phyloP scores from a whole-genome alignment of 1,140 invertebrate species.

The Bombus superbus region DNA sequence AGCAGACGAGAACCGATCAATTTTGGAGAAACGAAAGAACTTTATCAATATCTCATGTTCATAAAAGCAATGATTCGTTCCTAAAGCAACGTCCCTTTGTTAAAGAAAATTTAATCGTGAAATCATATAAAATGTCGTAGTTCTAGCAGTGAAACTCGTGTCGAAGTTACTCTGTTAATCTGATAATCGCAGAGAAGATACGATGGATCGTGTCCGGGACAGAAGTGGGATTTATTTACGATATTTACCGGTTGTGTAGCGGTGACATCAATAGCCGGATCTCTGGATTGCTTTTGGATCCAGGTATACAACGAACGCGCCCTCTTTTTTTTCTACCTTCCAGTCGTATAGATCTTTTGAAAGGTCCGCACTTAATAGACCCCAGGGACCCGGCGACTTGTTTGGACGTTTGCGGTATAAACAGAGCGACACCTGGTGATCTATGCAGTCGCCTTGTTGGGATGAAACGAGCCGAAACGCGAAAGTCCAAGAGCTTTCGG shows the following conservation, averaged over 20 bases:
- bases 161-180: not conserved
- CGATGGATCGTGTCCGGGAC: not conserved
- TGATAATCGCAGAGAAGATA: slow-evolving; percentile 13
- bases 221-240: slow-evolving; percentile 41
- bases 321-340: slow-evolving; percentile 30
- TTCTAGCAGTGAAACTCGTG: not conserved
- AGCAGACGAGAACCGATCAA: slow-evolving; percentile 73
- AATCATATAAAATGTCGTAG: not conserved
- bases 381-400: slow-evolving; percentile 72
- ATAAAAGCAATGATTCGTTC: not conserved
- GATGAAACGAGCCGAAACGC: slow-evolving; percentile 78
- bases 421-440: slow-evolving; percentile 82
- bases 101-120: not conserved
- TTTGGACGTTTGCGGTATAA: slow-evolving; percentile 82
- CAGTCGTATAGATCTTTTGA: slow-evolving; percentile 64
- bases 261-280: slow-evolving; percentile 78
- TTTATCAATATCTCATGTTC: no score
- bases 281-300: slow-evolving; percentile 49
- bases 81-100: not conserved
- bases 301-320: slow-evolving; percentile 64
- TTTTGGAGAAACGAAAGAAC: no score
- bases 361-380: slow-evolving; percentile 79
- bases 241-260: slow-evolving; percentile 58
- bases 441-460: slow-evolving; percentile 69
- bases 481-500: slow-evolving; percentile 52